Evolutionary conservation across 2,797 vertebrate species (phyloP).

Genomic region (Cossypha caffra): DNA sequence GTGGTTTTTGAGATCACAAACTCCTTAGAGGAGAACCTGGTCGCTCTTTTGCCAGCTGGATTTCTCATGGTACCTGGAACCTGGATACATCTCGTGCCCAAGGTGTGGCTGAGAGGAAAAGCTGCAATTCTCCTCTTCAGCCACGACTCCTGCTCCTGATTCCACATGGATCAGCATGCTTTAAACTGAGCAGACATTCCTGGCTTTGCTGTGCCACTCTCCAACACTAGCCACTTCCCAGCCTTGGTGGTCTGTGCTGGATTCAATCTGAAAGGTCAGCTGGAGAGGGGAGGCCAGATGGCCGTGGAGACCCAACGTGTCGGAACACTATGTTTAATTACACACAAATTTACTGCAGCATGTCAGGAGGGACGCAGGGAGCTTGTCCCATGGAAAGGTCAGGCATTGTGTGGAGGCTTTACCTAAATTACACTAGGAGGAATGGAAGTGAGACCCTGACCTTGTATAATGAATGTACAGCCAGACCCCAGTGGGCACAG

Average conservation of each 20-base stretch:
- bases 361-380: conserved; percentile 62
- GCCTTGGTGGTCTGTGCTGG: conserved; percentile 18
- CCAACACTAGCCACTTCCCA: neutral
- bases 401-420: conserved; percentile 49
- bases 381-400: conserved; percentile 69
- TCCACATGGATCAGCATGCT: neutral
- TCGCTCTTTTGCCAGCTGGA: neutral
- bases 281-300: conserved; percentile 37
- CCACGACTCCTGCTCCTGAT: neutral
- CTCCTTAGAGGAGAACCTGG: neutral
- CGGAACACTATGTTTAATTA: conserved; percentile 75
- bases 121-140: neutral
- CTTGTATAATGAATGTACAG: conserved; percentile 66
- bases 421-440: conserved; percentile 66
- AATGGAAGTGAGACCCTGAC: conserved; percentile 60
- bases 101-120: neutral
- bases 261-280: conserved; percentile 69
- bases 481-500: neutral
- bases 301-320: conserved; percentile 29
- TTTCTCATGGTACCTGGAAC: accelerated
- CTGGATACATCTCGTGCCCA: neutral
- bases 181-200: conserved; percentile 20
- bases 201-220: neutral
- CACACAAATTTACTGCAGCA: conserved; percentile 72
- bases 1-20: neutral